Conservation (phyloP, 2,113 vertebrate genomes). For the Hypomesus transpacificus region DNA sequence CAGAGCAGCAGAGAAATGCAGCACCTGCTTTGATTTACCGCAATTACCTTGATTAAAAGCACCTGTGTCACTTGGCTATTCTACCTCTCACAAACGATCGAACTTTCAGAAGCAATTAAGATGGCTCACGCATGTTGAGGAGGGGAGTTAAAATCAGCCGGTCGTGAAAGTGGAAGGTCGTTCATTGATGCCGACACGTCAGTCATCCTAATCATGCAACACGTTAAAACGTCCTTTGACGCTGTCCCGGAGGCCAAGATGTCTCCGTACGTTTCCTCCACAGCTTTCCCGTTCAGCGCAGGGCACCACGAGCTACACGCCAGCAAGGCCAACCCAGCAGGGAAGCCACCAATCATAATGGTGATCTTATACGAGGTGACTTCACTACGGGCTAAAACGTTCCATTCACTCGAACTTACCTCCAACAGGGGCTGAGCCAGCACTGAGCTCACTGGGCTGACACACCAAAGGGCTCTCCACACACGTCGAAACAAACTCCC, state of each 20-base stretch:
- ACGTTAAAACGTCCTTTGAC: no score
- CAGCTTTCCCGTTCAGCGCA: no score
- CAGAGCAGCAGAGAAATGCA: slow-evolving; percentile 45
- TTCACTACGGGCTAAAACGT: neutral
- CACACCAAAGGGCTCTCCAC: neutral
- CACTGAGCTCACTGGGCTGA: neutral
- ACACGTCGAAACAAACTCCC: neutral
- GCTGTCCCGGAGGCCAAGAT: no score
- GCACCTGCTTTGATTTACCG: slow-evolving; percentile 51
- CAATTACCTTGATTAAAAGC: slow-evolving; percentile 69
- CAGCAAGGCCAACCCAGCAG: neutral
- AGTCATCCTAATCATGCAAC: no score
- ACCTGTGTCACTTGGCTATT: slow-evolving; percentile 43
- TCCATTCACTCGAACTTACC: neutral
- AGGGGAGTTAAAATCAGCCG: neutral
- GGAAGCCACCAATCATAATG: neutral
- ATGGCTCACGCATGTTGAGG: neutral
- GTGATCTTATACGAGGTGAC: neutral
- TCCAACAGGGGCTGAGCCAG: neutral
- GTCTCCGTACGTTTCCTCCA: no score
- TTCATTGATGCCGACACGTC: no score
- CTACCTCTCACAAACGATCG: neutral
- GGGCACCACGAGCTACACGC: neutral
- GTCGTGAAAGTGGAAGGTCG: no score
- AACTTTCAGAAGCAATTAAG: neutral